Base-by-base conservation (phyloP, 2,113 vertebrate species). In the Spea bombifrons region DNA sequence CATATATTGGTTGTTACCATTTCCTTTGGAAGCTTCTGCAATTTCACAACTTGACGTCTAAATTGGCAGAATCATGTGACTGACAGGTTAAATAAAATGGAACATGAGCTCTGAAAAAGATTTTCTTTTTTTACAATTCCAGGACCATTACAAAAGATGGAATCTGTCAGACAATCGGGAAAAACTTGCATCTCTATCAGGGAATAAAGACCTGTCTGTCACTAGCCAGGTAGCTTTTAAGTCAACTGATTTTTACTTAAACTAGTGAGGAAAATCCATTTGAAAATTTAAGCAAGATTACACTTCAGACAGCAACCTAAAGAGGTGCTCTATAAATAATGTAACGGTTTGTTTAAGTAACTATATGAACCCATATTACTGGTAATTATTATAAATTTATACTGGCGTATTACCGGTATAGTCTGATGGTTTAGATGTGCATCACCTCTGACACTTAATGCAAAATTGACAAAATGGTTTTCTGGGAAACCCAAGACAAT, bases 111-210 rank as follows among this genome's bases (percentile, higher is more conserved):
- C 45, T 66, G 52, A 73, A 80, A 30, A 73, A 47, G 64, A 47
- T 17, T 73, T 79, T 79, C 49, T 64, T 78, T 61, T 53, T 80
- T 74, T 49, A 80, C 78, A 80, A 74, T 74, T 74, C 78, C 71
- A 74, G 63, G 66, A 80, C 78, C 78, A 80, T 80, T 80, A 80
- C 61, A 80, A 68, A 67, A 74, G 78, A 80, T 80, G 64, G 77
- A 80, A 80, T 74, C 64, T 80, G 78, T 80, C 78, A 61, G 78
- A 67, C 71, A 74, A 74, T 74, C 9, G 57, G 71, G 66, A 80
- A 72, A 44, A 68, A 74, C 64, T 73, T 67, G 55, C 65, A 74
- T 61, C 53, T 80, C 78, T 66, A 74, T 74, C 63, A 73, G 78
- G 70, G 45, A 79, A 67, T 79, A 72, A 79, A 79, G 77, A 57